These are phyloP conservation scores for Mus musculus DNA, from an alignment of 2,113 vertebrate genomes.

Conservation along the genomic window GRCm39 chr1:183441001-183441500, in stretches of 20 bases:
- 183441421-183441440: background rate
- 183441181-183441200: background rate
- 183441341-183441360: background rate
- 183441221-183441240: background rate
- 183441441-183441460: background rate
- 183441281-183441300: background rate
- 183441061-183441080: no score
- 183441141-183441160: background rate
- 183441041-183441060: background rate
- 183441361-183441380: background rate
- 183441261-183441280: background rate
- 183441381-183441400: background rate
- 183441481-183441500: background rate
- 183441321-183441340: no score
- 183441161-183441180: background rate
- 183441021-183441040: background rate
- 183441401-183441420: accelerated
- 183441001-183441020: background rate
- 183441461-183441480: background rate
- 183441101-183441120: background rate
- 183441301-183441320: background rate
- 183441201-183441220: no score
- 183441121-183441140: background rate
- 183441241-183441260: background rate
- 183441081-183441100: background rate